Evolutionary conservation across 2,113 vertebrate genomes (phyloP).

Genomic region (Indicator maculatus): DNA sequence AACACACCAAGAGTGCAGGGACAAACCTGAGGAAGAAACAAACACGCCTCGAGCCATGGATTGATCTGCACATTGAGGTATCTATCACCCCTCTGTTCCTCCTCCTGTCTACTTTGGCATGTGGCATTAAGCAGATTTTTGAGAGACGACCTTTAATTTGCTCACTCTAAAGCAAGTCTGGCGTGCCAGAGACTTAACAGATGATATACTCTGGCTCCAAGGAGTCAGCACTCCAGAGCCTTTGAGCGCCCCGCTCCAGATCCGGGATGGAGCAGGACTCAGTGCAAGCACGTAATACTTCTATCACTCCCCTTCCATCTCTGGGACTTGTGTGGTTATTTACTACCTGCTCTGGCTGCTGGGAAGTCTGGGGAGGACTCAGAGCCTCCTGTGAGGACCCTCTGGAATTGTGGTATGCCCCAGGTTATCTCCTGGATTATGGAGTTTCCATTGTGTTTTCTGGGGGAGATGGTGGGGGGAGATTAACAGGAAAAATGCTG

Average conservation of each 20-base stretch:
- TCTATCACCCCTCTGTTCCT: slow-evolving; percentile 7
- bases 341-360: slow-evolving; percentile 49
- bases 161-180: slow-evolving; percentile 38
- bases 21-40: neutral
- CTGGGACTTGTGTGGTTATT: neutral
- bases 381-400: neutral
- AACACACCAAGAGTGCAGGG: slow-evolving; percentile 30
- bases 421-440: slow-evolving; percentile 5
- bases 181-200: slow-evolving; percentile 62
- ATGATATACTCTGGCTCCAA: slow-evolving; percentile 57
- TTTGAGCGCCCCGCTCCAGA: neutral
- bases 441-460: slow-evolving; percentile 48
- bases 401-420: slow-evolving; percentile 33
- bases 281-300: neutral
- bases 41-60: neutral
- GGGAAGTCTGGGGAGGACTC: neutral
- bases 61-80: neutral
- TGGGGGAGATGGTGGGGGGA: neutral
- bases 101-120: slow-evolving; percentile 41
- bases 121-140: slow-evolving; percentile 64
- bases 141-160: slow-evolving; percentile 63
- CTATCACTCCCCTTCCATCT: neutral
- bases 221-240: slow-evolving; percentile 14
- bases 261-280: neutral
- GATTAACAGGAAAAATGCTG: slow-evolving; percentile 27